These are phyloP conservation scores for Andrena praecox DNA, from an alignment of 2,888 invertebrate species.

Conservation along the genomic window DNA sequence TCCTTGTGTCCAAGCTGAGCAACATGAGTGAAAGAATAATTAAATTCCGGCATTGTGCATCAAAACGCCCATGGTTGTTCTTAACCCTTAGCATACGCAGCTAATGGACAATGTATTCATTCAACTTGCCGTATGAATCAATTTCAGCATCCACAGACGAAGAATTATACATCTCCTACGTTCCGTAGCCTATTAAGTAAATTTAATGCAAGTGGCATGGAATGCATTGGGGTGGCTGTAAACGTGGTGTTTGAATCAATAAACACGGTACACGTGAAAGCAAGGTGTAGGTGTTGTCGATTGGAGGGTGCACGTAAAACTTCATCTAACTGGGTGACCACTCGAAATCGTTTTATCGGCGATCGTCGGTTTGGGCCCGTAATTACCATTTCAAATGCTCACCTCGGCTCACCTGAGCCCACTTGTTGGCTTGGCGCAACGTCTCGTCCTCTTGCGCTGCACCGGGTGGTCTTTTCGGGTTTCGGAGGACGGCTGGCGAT, in stretches of 20 bases:
- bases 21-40: constrained; percentile 67
- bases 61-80: constrained; percentile 36
- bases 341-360: constrained; percentile 80
- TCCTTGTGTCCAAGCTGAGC: constrained; percentile 53
- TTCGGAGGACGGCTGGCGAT: constrained; percentile 70
- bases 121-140: background rate
- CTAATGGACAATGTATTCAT: constrained; percentile 32
- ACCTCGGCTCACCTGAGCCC: constrained; percentile 78
- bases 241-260: constrained; percentile 14
- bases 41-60: constrained; percentile 74
- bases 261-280: constrained; percentile 4
- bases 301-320: constrained; percentile 44
- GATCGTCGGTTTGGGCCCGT: constrained; percentile 74
- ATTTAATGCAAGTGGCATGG: background rate
- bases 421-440: constrained; percentile 71
- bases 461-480: constrained; percentile 83
- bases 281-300: constrained; percentile 12
- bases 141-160: no score
- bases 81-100: background rate
- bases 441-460: constrained; percentile 74
- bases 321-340: constrained; percentile 69
- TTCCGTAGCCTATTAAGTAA: background rate
- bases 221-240: background rate
- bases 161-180: no score
- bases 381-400: constrained; percentile 84